Conservation (phyloP, 30 jellyfish, hydroid and myxozoan genomes). For the Chrysaora quinquecirrha region DNA sequence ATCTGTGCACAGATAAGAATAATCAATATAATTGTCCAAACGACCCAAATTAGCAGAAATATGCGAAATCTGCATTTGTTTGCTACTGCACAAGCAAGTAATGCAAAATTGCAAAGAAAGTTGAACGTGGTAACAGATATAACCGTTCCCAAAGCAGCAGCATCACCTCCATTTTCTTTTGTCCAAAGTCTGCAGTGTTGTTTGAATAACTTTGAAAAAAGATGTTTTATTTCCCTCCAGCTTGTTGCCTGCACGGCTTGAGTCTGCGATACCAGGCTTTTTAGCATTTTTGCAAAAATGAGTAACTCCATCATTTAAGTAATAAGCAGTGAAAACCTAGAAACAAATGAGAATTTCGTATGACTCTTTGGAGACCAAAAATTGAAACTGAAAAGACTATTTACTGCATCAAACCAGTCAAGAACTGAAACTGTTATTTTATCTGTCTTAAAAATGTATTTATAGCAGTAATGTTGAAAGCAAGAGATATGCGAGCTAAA, state of each 20-base stretch:
- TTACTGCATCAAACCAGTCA: too few species aligned
- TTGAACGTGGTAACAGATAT: conserved; percentile 39
- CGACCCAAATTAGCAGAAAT: conserved; percentile 44
- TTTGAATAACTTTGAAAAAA: background rate
- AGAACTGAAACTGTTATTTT: too few species aligned
- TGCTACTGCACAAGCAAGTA: conserved; percentile 28
- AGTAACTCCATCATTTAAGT: conserved; percentile 52
- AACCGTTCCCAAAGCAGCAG: conserved; percentile 16
- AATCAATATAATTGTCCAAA: conserved; percentile 45
- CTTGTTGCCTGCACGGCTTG: too few species aligned
- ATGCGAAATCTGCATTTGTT: conserved; percentile 27
- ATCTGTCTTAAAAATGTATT: too few species aligned
- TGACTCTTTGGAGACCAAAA: background rate
- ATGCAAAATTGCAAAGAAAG: conserved; percentile 14
- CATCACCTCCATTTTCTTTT: background rate
- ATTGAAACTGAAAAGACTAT: too few species aligned
- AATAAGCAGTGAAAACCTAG: conserved; percentile 50
- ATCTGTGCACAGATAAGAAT: conserved; percentile 18
- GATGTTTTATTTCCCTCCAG: background rate
- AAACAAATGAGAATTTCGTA: too few species aligned
- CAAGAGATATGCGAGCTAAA: too few species aligned
- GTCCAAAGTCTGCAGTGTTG: background rate
- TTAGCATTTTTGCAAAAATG: conserved; percentile 12
- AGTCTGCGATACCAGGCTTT: too few species aligned
- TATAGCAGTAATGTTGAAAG: too few species aligned